These are phyloP conservation scores for Morpho achilles DNA, from an alignment of 2,888 invertebrate genomes.

Conservation along the genomic window DNA sequence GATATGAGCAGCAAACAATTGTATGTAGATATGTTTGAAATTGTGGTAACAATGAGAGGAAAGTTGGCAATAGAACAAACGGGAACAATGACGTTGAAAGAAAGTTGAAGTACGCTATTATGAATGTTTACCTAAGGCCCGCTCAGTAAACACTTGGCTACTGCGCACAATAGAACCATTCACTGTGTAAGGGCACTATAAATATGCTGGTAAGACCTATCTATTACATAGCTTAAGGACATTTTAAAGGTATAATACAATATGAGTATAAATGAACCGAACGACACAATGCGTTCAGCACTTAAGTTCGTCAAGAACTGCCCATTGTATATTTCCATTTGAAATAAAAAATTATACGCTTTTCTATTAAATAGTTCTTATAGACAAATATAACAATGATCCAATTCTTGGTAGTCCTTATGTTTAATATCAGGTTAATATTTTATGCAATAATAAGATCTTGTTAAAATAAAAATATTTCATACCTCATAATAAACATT, in stretches of 20 bases:
- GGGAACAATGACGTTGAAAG: slow-evolving; percentile 42
- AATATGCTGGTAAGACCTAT: slow-evolving; percentile 22
- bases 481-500: no score
- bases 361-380: no score
- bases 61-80: slow-evolving; percentile 23
- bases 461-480: no score
- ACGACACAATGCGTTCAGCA: no score
- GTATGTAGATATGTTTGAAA: slow-evolving; percentile 11
- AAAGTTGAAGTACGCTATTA: slow-evolving; percentile 46
- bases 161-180: slow-evolving; percentile 24
- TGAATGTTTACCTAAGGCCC: slow-evolving; percentile 34
- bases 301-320: no score
- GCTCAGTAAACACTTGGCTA: slow-evolving; percentile 33
- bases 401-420: no score
- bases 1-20: not conserved
- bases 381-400: no score
- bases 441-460: no score
- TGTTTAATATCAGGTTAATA: no score
- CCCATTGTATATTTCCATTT: no score
- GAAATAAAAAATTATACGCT: no score
- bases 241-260: slow-evolving; percentile 1
- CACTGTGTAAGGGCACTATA: slow-evolving; percentile 19
- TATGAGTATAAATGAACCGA: not conserved
- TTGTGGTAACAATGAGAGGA: slow-evolving; percentile 17
- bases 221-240: slow-evolving; percentile 18